These are phyloP conservation scores for Smutsia temminckii DNA, from an alignment of 2,797 vertebrate genomes.

Conservation along the genomic window DNA sequence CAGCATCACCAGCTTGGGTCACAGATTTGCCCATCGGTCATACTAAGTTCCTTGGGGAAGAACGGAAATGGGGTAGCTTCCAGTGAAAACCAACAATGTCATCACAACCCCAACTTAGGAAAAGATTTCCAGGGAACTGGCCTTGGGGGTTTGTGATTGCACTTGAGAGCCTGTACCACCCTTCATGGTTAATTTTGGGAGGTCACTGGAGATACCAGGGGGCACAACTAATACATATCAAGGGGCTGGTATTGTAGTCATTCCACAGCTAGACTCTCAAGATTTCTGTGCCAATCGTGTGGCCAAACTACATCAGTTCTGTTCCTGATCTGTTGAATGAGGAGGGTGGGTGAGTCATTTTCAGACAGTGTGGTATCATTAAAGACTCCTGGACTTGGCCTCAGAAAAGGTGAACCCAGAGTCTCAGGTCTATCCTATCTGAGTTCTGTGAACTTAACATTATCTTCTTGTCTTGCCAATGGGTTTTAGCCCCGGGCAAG, in stretches of 20 bases:
- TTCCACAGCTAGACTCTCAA: background rate
- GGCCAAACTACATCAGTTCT: too few relatives aligned
- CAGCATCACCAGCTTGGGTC: background rate
- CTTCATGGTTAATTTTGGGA: background rate
- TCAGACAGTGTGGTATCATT: background rate
- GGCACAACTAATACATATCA: too few relatives aligned
- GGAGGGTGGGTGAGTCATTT: background rate
- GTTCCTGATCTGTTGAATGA: background rate
- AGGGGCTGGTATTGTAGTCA: background rate
- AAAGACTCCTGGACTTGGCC: background rate
- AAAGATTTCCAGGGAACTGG: too few relatives aligned
- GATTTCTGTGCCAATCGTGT: background rate
- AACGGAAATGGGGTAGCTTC: background rate
- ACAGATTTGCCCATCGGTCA: background rate
- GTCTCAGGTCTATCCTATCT: background rate
- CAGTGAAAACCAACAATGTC: background rate
- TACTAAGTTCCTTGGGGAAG: background rate
- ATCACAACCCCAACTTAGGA: too few relatives aligned
- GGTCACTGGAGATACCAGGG: background rate
- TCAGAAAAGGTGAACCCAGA: background rate
- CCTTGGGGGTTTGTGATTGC: rapidly evolving
- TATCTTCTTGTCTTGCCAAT: too few relatives aligned
- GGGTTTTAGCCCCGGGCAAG: too few relatives aligned
- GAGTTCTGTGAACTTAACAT: background rate
- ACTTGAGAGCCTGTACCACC: background rate